Evolutionary conservation across 2,888 invertebrate species (phyloP), one percentile per base, ranked within the genome.

Genomic region (Cryptophagus acutangulus): DNA sequence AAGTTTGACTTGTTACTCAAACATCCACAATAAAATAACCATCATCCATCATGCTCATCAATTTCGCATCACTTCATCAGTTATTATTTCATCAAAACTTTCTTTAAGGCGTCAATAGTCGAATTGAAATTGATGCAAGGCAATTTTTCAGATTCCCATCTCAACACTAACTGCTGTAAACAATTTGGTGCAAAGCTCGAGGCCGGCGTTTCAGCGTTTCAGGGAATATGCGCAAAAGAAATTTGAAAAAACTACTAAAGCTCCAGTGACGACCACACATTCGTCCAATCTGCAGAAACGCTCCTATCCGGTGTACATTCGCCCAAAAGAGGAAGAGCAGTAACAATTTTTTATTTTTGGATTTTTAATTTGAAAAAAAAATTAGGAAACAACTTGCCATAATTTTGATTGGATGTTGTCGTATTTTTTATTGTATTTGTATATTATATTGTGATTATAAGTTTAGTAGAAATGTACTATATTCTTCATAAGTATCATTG

Each of bases 111-210:
- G 13, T n/a, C 14, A 20, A 36, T 36, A 40, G 28, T 9, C 17
- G n/a, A 8, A 8, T 5, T 9, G 16, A 14, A 14, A 14, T 34
- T 16, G 14, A 3, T 20, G 6, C 6, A 26, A 4, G 26, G n/a
- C 3, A 3, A 12, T 28, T 31, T 66, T 65, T 36, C 58, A 68
- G 68, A 66, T 68, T 36, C 67, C 68, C 2, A 65, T 67, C 31
- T 61, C 65, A 41, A 66, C 67, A 10, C 45, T 68, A 38, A 61
- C 59, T 25, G 65, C 66, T 36, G 57, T 68, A 20, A 66, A 66
- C 41, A 64, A 66, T 44, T 49, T 68, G 40, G 51, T 69, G 13
- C 66, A 68, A 52, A 63, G 55, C 36, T 60, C 66, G 6, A 51
- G 67, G 41, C 66, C 67, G 17, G 63, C 60, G 5, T 48, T 67